Percentiles rank a stretch among this genome's conserved stretches.
These are phyloP conservation scores for Pogonomyrmex californicus DNA, from an alignment of 1,140 invertebrate species.

Conservation along the genomic window DNA sequence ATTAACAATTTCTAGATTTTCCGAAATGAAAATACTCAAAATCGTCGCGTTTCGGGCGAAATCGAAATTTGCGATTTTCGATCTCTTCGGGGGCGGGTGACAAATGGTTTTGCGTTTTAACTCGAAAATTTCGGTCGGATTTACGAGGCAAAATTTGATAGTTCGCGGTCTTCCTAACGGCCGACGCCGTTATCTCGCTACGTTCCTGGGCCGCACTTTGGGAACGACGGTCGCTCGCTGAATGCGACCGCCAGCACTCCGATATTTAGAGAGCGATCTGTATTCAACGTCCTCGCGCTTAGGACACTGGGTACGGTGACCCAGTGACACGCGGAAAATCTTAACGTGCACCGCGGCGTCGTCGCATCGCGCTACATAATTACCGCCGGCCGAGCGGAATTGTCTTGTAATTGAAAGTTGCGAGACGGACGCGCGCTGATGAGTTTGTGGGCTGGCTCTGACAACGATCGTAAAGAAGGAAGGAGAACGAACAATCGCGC, in stretches of 20 bases:
- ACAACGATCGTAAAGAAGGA: not conserved
- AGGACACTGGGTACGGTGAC: constrained; percentile 58
- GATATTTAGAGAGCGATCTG: constrained; percentile 70
- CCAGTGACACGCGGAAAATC: constrained; percentile 71
- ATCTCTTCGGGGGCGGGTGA: not conserved
- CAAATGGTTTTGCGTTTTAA: not conserved
- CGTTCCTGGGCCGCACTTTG: constrained; percentile 49
- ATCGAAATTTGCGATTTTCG: not conserved
- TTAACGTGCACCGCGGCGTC: constrained; percentile 3
- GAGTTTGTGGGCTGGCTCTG: constrained; percentile 11
- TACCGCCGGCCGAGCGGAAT: not conserved
- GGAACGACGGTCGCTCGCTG: constrained; percentile 20
- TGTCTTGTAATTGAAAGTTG: constrained; percentile 33
- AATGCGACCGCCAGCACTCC: constrained; percentile 51
- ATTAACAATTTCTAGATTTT: constrained; percentile 13
- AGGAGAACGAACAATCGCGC: not conserved
- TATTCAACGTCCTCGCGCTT: constrained; percentile 61
- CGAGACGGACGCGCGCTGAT: constrained; percentile 2
- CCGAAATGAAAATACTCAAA: not conserved
- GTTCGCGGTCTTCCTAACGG: not conserved
- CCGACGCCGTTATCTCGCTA: not conserved
- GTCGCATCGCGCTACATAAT: constrained; percentile 2
- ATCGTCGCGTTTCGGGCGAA: not conserved
- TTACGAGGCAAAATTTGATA: not conserved
- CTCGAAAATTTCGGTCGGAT: not conserved